Conservation (phyloP, 2,797 vertebrate genomes). For the Ceyx erithaca region DNA sequence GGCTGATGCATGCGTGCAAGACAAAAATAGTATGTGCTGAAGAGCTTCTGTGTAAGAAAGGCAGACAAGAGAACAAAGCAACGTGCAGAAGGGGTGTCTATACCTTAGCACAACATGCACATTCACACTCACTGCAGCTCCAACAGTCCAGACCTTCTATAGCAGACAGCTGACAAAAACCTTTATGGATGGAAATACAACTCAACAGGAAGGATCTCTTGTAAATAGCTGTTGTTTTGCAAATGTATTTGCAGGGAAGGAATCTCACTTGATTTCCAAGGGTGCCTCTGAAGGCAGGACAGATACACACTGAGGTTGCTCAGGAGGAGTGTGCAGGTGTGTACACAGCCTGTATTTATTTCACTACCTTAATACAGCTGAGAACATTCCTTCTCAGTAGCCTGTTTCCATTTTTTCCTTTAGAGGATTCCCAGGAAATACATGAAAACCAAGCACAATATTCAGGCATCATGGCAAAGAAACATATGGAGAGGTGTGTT, state of each 20-base stretch:
- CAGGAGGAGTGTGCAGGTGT: neutral
- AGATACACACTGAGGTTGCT: neutral
- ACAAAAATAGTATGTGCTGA: neutral
- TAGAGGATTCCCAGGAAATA: constrained; percentile 46
- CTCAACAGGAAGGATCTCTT: neutral
- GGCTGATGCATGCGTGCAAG: neutral
- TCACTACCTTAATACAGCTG: neutral
- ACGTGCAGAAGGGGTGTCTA: rapidly evolving
- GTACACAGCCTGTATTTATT: neutral
- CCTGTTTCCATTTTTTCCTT: constrained; percentile 16
- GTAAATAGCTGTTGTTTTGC: neutral
- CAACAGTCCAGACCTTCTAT: neutral
- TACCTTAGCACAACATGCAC: neutral
- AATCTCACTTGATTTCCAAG: neutral
- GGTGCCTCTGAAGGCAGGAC: neutral
- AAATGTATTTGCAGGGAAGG: neutral
- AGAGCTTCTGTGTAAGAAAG: neutral
- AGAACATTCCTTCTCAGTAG: neutral
- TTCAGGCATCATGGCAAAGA: neutral
- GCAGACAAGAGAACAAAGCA: neutral
- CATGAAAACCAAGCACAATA: neutral
- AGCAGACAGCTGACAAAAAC: neutral
- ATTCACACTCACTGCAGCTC: neutral
- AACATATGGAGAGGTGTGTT: constrained; percentile 45
- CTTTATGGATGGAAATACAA: neutral